Evolutionary conservation across 2,797 vertebrate genomes (phyloP).

Genomic region (Chromis chromis): DNA sequence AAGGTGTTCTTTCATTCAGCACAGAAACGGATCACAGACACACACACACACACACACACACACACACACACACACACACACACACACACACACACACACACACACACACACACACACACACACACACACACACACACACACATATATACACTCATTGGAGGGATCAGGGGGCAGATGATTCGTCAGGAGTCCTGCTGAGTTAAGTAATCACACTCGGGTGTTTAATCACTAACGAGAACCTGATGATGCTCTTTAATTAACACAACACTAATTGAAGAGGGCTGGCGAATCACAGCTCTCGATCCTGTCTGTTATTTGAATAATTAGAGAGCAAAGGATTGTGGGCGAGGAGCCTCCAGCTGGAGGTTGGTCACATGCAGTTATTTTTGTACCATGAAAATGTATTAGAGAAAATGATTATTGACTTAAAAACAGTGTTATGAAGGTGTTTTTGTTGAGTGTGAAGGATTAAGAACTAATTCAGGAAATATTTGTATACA

Average conservation of each 20-base stretch:
- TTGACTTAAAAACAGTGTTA: slow-evolving; percentile 16
- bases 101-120: slow-evolving; percentile 17
- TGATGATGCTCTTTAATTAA: slow-evolving; percentile 94
- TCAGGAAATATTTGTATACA: not conserved
- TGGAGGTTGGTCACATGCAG: slow-evolving; percentile 33
- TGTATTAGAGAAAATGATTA: slow-evolving; percentile 24
- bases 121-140: slow-evolving; percentile 18
- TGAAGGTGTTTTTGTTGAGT: not conserved
- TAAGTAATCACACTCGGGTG: slow-evolving; percentile 92
- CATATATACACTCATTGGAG: slow-evolving; percentile 51
- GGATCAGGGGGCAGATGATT: slow-evolving; percentile 86
- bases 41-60: slow-evolving; percentile 43
- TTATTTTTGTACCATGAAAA: slow-evolving; percentile 47
- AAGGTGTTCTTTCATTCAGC: too few relatives aligned
- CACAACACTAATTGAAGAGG: slow-evolving; percentile 79
- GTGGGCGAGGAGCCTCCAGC: slow-evolving; percentile 57
- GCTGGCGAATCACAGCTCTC: slow-evolving; percentile 74
- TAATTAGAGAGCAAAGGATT: slow-evolving; percentile 69
- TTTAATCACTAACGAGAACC: slow-evolving; percentile 96
- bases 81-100: slow-evolving; percentile 5
- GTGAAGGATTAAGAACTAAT: not conserved
- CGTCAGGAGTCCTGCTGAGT: slow-evolving; percentile 90
- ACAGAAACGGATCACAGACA: too few relatives aligned
- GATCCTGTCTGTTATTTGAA: slow-evolving; percentile 64
- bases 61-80: slow-evolving; percentile 44